phyloP scores from a whole-genome alignment of 1,140 invertebrate species.

The Rhopalosiphum padi region DNA sequence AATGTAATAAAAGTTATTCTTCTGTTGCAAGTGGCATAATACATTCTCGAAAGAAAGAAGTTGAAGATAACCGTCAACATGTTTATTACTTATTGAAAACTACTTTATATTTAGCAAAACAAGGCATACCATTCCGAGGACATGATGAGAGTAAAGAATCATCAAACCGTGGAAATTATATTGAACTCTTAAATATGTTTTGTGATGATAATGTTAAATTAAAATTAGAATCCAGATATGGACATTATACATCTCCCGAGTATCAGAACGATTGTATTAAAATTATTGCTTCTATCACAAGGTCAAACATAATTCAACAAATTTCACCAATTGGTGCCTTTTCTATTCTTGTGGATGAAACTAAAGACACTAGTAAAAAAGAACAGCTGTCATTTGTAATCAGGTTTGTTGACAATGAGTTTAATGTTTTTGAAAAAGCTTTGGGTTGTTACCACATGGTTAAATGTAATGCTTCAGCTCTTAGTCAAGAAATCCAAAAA shows the following conservation, averaged over 20 bases:
- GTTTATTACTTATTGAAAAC: constrained; percentile 12
- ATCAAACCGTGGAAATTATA: constrained; percentile 32
- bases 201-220: background rate
- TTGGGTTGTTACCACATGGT: background rate
- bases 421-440: constrained; percentile 18
- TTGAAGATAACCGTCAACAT: constrained; percentile 25
- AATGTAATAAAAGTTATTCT: background rate
- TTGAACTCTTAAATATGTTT: constrained; percentile 28
- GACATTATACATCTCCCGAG: background rate
- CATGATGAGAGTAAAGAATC: background rate
- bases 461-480: background rate
- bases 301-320: background rate
- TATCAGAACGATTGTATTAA: constrained; percentile 33
- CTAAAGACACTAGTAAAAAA: background rate
- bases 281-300: background rate
- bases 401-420: background rate
- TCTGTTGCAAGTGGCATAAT: background rate
- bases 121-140: constrained; percentile 26
- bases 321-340: background rate
- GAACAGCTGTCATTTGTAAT: background rate
- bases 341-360: constrained; percentile 34
- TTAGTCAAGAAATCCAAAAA: constrained; percentile 29
- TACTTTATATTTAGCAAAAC: background rate
- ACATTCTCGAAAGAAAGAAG: background rate
- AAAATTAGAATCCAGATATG: background rate